Evolutionary conservation across 2,113 vertebrate species (phyloP).

Genomic region (Axis porcinus): DNA sequence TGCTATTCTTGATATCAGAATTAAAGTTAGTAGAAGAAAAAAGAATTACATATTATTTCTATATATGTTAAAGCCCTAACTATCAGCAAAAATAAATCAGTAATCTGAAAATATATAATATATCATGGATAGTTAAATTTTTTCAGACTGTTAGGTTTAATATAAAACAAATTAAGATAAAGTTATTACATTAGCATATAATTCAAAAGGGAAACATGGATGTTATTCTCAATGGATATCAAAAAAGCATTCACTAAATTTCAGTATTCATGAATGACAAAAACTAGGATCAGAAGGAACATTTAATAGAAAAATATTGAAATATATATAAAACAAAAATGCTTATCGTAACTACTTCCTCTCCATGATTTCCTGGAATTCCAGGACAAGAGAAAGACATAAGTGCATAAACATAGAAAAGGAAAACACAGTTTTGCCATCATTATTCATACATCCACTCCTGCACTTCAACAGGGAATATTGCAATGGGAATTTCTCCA

Average conservation of each 20-base stretch:
- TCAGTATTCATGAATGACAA: neutral
- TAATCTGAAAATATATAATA: neutral
- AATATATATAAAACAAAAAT: neutral
- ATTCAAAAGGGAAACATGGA: neutral
- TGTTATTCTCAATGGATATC: neutral
- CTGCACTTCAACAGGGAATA: neutral
- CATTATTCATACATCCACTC: neutral
- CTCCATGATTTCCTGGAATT: neutral
- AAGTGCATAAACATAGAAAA: neutral
- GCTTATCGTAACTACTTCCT: neutral
- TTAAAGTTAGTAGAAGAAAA: neutral
- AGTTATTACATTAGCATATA: neutral
- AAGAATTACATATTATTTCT: neutral
- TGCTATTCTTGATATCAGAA: neutral
- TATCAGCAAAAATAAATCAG: neutral
- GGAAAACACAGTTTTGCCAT: neutral
- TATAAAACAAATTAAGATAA: neutral
- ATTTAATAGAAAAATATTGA: neutral
- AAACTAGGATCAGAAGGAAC: neutral
- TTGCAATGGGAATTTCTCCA: neutral
- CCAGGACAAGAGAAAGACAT: neutral
- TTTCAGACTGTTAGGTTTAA: neutral
- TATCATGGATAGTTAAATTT: neutral
- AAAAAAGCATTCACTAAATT: neutral
- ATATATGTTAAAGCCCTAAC: neutral